phyloP scores from a whole-genome alignment of 1,140 invertebrate genomes.

The Temnothorax longispinosus region DNA sequence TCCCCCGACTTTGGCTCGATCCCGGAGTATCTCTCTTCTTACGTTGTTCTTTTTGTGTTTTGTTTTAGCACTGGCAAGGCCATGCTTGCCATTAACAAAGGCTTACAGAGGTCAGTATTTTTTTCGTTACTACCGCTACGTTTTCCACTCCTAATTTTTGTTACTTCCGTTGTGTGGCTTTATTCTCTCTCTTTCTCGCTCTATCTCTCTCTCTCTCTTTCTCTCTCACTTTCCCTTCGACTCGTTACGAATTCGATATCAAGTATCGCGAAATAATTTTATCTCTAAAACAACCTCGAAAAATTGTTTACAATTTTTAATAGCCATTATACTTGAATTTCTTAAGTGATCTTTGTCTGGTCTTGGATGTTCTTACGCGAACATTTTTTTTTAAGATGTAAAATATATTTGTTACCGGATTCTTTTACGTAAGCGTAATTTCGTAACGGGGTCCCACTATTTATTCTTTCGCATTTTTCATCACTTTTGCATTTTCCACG shows the following conservation, averaged over 20 bases:
- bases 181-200: constrained; percentile 43
- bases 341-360: not conserved
- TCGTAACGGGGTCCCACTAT: constrained; percentile 27
- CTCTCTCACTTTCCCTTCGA: not conserved
- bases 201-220: constrained; percentile 23
- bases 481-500: constrained; percentile 30
- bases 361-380: not conserved
- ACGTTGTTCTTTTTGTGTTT: constrained; percentile 87
- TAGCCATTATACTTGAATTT: not conserved
- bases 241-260: constrained; percentile 41
- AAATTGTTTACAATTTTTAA: not conserved
- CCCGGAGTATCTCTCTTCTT: constrained; percentile 82
- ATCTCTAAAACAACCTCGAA: not conserved
- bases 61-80: constrained; percentile 92
- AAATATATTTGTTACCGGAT: not conserved
- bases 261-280: constrained; percentile 3
- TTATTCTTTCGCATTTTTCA: constrained; percentile 20
- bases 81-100: constrained; percentile 95
- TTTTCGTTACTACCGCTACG: constrained; percentile 80
- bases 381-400: constrained; percentile 7
- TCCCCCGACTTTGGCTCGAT: constrained; percentile 71
- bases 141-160: constrained; percentile 66
- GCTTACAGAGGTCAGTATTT: constrained; percentile 93
- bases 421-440: constrained; percentile 10
- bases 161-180: constrained; percentile 61